Conservation (phyloP, 2,888 invertebrate species). For the Sarcophaga rosellei region DNA sequence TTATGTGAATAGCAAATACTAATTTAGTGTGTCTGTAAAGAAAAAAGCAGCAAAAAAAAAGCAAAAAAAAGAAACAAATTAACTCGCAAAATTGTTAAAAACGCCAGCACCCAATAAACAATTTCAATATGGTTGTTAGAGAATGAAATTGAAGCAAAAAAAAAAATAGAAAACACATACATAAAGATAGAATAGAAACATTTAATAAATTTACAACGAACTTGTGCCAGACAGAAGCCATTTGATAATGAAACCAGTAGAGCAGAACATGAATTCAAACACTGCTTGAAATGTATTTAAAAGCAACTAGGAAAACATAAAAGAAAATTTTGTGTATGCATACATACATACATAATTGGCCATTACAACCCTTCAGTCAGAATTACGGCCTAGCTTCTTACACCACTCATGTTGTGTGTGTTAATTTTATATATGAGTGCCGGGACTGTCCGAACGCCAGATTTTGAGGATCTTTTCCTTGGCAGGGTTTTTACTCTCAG, state of each 20-base stretch:
- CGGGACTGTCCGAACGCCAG: no score
- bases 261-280: neutral
- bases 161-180: neutral
- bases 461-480: no score
- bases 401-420: no score
- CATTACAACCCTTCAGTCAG: no score
- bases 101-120: conserved; percentile 39
- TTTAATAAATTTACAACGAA: conserved; percentile 33
- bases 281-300: neutral
- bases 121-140: conserved; percentile 36
- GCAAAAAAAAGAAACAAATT: neutral
- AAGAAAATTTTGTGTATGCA: no score
- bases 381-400: no score
- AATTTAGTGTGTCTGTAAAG: conserved; percentile 15
- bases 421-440: no score
- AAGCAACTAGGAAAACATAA: neutral
- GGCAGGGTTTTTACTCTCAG: no score
- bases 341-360: no score
- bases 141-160: neutral
- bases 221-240: conserved; percentile 58
- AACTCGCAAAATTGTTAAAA: conserved; percentile 22
- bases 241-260: neutral
- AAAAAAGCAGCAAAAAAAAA: conserved; percentile 12
- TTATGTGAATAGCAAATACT: conserved; percentile 63
- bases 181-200: neutral